A percentile compares a stretch with the other conserved stretches of the same genome.
phyloP scores from a whole-genome alignment of 2,797 vertebrate species.

The Sebastes oblongus region DNA sequence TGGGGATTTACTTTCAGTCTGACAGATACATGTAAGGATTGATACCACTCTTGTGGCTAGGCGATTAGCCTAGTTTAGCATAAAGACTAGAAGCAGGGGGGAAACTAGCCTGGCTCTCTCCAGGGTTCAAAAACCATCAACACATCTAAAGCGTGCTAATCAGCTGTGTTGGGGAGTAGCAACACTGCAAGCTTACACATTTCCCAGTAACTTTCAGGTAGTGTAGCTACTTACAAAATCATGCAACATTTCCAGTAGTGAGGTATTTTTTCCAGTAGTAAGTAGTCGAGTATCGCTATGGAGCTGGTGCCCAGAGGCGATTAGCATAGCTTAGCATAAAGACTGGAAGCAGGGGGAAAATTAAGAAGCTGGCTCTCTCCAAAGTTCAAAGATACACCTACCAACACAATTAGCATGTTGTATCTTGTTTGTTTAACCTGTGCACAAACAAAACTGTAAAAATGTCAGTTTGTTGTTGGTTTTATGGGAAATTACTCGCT shows the following conservation, averaged over 20 bases:
- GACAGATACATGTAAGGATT: not conserved
- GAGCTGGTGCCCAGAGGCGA: not conserved
- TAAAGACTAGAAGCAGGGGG: not conserved
- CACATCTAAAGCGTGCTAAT: not conserved
- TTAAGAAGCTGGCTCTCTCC: no score
- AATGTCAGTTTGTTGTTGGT: not conserved
- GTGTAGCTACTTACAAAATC: no score
- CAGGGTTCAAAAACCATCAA: not conserved
- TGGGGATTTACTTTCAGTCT: not conserved
- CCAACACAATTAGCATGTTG: not conserved
- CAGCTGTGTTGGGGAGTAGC: not conserved
- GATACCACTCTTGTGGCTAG: not conserved
- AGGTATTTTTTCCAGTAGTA: not conserved
- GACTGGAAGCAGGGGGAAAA: not conserved
- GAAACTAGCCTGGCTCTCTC: not conserved
- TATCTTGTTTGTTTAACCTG: no score
- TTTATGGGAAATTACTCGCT: not conserved
- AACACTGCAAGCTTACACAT: not conserved
- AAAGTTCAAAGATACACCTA: no score
- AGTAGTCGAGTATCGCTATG: not conserved
- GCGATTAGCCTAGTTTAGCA: not conserved
- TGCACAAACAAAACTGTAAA: no score
- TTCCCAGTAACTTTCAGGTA: not conserved
- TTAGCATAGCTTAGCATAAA: not conserved
- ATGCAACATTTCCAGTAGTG: not conserved